Evolutionary conservation across 53 echinoderm and acorn worm genomes (phyloP).

Genomic region (Crossaster papposus): DNA sequence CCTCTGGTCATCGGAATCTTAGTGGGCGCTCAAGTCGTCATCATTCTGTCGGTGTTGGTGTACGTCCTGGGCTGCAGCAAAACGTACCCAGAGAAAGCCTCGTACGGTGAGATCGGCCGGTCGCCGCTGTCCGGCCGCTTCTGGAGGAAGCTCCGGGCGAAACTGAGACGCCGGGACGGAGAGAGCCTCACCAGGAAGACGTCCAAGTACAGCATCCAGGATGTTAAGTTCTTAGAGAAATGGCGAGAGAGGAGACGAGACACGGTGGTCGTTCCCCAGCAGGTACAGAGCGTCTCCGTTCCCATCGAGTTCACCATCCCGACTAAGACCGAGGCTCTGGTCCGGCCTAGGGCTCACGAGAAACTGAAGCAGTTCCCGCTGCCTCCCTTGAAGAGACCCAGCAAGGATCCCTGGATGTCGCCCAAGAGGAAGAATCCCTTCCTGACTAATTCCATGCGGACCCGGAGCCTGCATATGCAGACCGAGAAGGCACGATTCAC

Average conservation of each 20-base stretch:
- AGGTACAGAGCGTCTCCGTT: slow-evolving; percentile 19
- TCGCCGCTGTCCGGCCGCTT: background rate
- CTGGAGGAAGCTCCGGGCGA: slow-evolving; percentile 7
- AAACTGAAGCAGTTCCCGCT: slow-evolving; percentile 15
- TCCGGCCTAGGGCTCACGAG: slow-evolving; percentile 25
- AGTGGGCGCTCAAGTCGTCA: slow-evolving; percentile 38
- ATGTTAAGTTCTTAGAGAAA: slow-evolving; percentile 34
- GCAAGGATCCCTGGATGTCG: slow-evolving; percentile 41
- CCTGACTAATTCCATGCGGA: slow-evolving; percentile 22
- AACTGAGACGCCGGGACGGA: background rate
- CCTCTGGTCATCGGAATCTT: slow-evolving; percentile 41
- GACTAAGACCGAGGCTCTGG: slow-evolving; percentile 35
- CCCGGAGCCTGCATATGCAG: slow-evolving; percentile 41
- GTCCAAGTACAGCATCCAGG: slow-evolving; percentile 8
- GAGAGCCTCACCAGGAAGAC: background rate
- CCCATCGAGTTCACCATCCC: slow-evolving; percentile 66
- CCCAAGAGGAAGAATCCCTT: slow-evolving; percentile 27
- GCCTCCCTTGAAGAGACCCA: slow-evolving; percentile 36
- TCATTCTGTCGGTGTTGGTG: slow-evolving; percentile 35
- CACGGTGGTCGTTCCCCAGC: background rate
- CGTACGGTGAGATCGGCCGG: slow-evolving; percentile 40
- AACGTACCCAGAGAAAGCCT: background rate
- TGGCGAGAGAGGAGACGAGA: slow-evolving; percentile 25
- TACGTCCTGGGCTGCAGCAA: slow-evolving; percentile 15
- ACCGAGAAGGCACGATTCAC: background rate